A percentile compares a stretch with the other conserved stretches of the same genome.
Evolutionary conservation across 30 jellyfish, hydroid and myxozoan species (phyloP).

Genomic region (Sanderia malayensis): DNA sequence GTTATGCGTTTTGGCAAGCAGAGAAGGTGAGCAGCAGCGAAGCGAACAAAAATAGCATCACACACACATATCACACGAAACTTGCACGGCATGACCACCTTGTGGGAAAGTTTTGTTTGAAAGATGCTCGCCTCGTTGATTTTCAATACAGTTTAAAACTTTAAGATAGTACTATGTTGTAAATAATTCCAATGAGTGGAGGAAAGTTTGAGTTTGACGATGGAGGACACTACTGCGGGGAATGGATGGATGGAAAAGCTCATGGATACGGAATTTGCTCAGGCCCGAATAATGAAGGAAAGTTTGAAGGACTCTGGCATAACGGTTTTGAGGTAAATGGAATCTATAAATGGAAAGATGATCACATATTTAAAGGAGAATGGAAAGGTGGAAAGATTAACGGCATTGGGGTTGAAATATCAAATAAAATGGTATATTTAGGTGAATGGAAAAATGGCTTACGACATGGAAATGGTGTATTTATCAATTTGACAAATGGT

Average conservation of each 20-base stretch:
- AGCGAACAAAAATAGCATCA: too few species aligned
- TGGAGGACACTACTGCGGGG: conserved; percentile 95
- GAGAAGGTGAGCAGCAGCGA: too few species aligned
- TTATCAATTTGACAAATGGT: conserved; percentile 28
- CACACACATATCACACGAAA: too few species aligned
- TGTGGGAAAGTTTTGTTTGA: too few species aligned
- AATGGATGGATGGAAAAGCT: conserved; percentile 95
- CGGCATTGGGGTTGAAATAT: conserved; percentile 81
- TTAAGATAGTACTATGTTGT: too few species aligned
- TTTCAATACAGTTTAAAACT: too few species aligned
- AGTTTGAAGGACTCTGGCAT: conserved; percentile 90
- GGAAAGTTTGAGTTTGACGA: conserved; percentile 97
- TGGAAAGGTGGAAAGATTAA: conserved; percentile 90
- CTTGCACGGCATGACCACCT: too few species aligned
- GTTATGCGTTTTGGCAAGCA: too few species aligned
- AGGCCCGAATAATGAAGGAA: conserved; percentile 90
- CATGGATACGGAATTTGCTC: conserved; percentile 94
- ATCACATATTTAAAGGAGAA: conserved; percentile 73
- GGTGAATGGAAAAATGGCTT: conserved; percentile 94
- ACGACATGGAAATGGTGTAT: conserved; percentile 88
- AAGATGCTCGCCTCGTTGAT: too few species aligned
- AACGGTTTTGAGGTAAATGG: conserved; percentile 90
- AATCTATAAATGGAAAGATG: conserved; percentile 82
- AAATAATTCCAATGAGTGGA: conserved; percentile 94
- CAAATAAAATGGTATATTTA: conserved; percentile 48